Base-by-base conservation (phyloP, 2,888 invertebrate species). In the Erannis defoliaria region DNA sequence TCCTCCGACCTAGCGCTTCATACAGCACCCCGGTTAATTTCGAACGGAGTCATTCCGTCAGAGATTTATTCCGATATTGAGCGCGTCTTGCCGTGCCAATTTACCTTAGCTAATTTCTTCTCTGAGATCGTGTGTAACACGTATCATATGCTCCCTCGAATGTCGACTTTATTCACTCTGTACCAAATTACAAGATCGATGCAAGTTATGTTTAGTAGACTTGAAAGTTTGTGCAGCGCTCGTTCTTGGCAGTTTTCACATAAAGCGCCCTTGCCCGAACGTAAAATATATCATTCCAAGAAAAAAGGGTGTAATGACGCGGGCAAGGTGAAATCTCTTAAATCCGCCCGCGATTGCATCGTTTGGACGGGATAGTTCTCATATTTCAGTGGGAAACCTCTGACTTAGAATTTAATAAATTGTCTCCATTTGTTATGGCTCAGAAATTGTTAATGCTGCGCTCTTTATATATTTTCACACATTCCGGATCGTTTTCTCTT, bases 311-410 rank as follows among this genome's bases (percentile, higher is more conserved):
- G 76, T 77, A 76, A 76, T 74, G 72, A 75, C 73, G 74, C 68
- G 68, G 72, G 75, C 72, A 76, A 78, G 81, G 81, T 81, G 68
- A 71, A 79, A 85, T 84, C 85, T 80, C 76, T 82, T 81, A 90
- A 91, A 89, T 86, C 90, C 89, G 77, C 80, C 78, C 77, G 85
- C 87, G 91, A 93, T 93, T 89, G 92, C 87, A 85, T 86, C 91
- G 83, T 87, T 92, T 88, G 85, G 81, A 79, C 72, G 80, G 79
- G 84, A 91, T 89, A 84, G 90, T 86, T 78, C 83, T 86, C 84
- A 89, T 92, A 88, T 89, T 88, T 92, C 90, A 90, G 75, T 76
- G 77, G 71, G 73, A 76, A 83, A 82, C 82, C 81, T 83, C 83
- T 75, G 79, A 79, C 84, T 85, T 77, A 75, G 81, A 82, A 80